Evolutionary conservation across 2,888 invertebrate genomes (phyloP).

Genomic region (Epinotia bilunana): DNA sequence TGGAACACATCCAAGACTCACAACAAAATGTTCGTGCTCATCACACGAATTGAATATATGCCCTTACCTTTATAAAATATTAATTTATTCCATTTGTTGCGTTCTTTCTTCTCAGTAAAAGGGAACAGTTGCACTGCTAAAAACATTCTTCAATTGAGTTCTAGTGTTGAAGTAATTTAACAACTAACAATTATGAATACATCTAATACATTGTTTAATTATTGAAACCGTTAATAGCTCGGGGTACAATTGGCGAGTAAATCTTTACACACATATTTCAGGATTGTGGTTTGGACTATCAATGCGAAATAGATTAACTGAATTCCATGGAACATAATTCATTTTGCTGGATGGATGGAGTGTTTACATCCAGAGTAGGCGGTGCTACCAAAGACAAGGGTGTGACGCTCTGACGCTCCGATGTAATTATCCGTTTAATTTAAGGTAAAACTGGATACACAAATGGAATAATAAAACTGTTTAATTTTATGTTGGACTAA

Average conservation of each 20-base stretch:
- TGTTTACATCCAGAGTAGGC: background rate
- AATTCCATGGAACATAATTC: slow-evolving; percentile 14
- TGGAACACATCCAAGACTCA: too few species aligned
- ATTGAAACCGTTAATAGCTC: slow-evolving; percentile 4
- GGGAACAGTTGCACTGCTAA: slow-evolving; percentile 20
- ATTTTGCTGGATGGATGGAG: slow-evolving; percentile 7
- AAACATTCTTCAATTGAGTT: slow-evolving; percentile 18
- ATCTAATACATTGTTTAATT: background rate
- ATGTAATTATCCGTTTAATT: slow-evolving; percentile 18
- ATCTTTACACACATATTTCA: slow-evolving; percentile 20
- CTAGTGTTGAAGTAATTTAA: background rate
- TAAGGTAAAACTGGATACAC: background rate
- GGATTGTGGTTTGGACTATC: slow-evolving; percentile 23
- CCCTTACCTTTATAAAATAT: too few species aligned
- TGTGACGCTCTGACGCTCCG: slow-evolving; percentile 8
- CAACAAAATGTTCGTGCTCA: too few species aligned
- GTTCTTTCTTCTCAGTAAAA: slow-evolving; percentile 3
- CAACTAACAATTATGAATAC: background rate
- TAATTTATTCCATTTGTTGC: slow-evolving; percentile 36
- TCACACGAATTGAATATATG: too few species aligned
- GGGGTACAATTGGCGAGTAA: background rate
- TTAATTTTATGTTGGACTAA: background rate
- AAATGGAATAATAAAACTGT: background rate
- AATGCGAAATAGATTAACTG: slow-evolving; percentile 15
- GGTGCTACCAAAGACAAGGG: slow-evolving; percentile 1